Percentiles rank a stretch among this genome's conserved stretches.
Conservation (phyloP, 2,797 vertebrate genomes). For the Linurgus olivaceus region DNA sequence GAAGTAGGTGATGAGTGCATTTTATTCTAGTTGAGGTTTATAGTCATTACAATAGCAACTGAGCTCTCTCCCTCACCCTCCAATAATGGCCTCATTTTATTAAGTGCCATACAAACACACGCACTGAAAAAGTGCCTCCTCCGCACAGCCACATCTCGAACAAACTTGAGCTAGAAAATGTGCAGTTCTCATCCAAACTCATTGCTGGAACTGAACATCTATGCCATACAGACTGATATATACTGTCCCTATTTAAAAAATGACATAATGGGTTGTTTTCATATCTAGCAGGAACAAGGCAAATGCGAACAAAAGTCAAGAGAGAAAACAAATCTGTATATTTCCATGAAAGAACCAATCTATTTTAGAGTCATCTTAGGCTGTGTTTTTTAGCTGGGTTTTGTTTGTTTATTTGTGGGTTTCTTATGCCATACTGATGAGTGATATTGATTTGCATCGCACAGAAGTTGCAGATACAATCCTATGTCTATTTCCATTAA, state of each 20-base stretch:
- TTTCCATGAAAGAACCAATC: conserved; percentile 55
- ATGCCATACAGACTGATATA: background rate
- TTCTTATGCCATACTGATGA: conserved; percentile 26
- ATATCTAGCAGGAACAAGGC: background rate
- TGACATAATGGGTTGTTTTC: conserved; percentile 28
- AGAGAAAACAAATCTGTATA: conserved; percentile 64
- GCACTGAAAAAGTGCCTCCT: conserved; percentile 2
- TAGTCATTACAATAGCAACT: background rate
- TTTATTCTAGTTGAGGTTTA: background rate
- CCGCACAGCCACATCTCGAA: background rate
- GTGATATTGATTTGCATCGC: background rate
- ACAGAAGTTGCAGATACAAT: background rate
- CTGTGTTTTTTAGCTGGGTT: conserved; percentile 13
- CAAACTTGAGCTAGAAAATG: background rate
- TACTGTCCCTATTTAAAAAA: conserved; percentile 15
- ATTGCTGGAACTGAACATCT: conserved; percentile 5
- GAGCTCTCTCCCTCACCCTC: background rate
- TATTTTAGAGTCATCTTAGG: conserved; percentile 39
- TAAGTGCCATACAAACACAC: background rate
- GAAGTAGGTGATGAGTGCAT: background rate
- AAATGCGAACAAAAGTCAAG: conserved; percentile 42
- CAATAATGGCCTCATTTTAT: background rate
- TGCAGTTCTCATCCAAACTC: background rate
- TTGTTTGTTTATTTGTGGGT: conserved; percentile 63
- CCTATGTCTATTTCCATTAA: conserved; percentile 28